A percentile compares a stretch with the other conserved stretches of the same genome.
Evolutionary conservation across 2,113 vertebrate genomes (phyloP).

Genomic region (Pampusana beccarii): DNA sequence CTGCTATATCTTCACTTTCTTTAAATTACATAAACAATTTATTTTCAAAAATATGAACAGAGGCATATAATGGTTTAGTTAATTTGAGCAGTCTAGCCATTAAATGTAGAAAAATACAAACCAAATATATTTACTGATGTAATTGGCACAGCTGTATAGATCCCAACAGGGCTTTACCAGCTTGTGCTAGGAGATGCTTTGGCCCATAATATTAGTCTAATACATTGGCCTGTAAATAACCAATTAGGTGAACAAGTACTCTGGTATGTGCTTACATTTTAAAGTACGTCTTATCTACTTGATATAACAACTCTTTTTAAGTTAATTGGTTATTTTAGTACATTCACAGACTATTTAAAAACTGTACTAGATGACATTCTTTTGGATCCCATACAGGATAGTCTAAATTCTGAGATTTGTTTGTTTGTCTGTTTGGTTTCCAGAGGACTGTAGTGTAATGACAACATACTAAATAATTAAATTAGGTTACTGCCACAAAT

Average conservation of each 20-base stretch:
- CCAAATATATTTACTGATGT: not conserved
- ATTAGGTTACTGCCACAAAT: not conserved
- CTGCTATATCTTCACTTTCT: not conserved
- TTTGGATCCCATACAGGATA: not conserved
- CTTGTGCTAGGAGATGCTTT: not conserved
- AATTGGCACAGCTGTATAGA: not conserved
- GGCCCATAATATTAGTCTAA: not conserved
- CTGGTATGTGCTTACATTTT: not conserved
- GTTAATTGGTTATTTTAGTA: not conserved
- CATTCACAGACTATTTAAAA: not conserved
- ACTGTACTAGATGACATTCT: not conserved
- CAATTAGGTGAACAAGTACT: not conserved
- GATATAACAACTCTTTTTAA: not conserved
- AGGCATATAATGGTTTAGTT: not conserved
- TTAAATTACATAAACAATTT: not conserved
- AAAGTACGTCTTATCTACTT: not conserved
- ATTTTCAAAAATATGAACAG: not conserved
- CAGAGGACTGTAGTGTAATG: not conserved
- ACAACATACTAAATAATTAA: not conserved
- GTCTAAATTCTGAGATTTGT: not conserved
- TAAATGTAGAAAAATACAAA: not conserved
- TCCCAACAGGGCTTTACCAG: not conserved
- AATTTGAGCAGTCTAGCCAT: not conserved
- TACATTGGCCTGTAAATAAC: not conserved
- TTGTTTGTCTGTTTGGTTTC: not conserved